phyloP scores from a whole-genome alignment of 53 echinoderm and acorn worm genomes.

The Pentamera pediparva region DNA sequence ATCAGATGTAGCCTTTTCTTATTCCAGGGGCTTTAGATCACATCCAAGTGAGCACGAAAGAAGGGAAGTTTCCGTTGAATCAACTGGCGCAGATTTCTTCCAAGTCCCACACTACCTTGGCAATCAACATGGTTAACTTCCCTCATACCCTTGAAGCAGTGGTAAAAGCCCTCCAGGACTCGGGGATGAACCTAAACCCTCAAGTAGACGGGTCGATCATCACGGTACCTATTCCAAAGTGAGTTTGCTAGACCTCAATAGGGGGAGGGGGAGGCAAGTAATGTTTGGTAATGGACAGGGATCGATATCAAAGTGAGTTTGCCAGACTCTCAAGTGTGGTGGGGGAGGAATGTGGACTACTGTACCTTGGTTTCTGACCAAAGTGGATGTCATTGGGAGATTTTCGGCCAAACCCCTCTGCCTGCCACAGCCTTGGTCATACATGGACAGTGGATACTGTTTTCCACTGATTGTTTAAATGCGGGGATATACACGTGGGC shows the following conservation, averaged over 20 bases:
- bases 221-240: conserved; percentile 90
- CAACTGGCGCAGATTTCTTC: conserved; percentile 77
- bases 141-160: conserved; percentile 69
- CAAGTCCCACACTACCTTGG: conserved; percentile 60
- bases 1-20: background rate
- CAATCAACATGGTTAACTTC: conserved; percentile 76
- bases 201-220: conserved; percentile 66
- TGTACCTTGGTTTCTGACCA: too few relatives aligned
- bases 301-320: background rate
- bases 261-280: background rate
- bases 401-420: too few relatives aligned
- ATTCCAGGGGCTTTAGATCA: conserved; percentile 76
- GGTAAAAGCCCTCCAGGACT: conserved; percentile 57
- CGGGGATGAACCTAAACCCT: conserved; percentile 87
- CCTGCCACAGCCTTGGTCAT: too few relatives aligned
- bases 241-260: conserved; percentile 11
- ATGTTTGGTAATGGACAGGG: background rate
- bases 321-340: too few relatives aligned
- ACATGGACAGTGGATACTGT: too few relatives aligned
- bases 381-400: too few relatives aligned
- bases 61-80: conserved; percentile 87
- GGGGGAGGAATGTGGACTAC: too few relatives aligned
- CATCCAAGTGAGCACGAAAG: conserved; percentile 61
- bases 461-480: too few relatives aligned
- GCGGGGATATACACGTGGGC: too few relatives aligned